These are phyloP conservation scores for Agriotes lineatus DNA, from an alignment of 2,888 invertebrate species.

Conservation along the genomic window DNA sequence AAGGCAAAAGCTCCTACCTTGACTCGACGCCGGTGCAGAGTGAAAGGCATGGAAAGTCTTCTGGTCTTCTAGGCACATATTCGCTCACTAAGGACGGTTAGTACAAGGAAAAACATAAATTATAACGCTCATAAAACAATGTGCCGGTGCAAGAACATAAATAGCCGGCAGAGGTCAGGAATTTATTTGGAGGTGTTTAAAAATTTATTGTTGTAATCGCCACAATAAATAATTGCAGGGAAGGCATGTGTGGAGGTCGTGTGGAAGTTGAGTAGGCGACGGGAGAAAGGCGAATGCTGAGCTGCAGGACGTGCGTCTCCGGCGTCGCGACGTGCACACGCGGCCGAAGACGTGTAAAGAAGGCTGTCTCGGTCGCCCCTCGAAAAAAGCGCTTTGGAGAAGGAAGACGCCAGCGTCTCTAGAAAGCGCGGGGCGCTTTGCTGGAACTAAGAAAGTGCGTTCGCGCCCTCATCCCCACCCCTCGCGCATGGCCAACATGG, in stretches of 20 bases:
- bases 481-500: conserved; percentile 63
- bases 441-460: conserved; percentile 58
- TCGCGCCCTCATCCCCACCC: conserved; percentile 50
- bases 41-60: conserved; percentile 10
- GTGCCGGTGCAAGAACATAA: conserved; percentile 17
- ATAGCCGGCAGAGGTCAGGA: conserved; percentile 11
- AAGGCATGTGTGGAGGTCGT: conserved; percentile 33
- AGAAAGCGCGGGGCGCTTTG: conserved; percentile 49
- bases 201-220: conserved; percentile 27
- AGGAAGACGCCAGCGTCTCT: conserved; percentile 52
- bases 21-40: not conserved
- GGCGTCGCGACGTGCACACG: conserved; percentile 56
- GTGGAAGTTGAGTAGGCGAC: conserved; percentile 49
- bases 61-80: conserved; percentile 29
- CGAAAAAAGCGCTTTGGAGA: conserved; percentile 38
- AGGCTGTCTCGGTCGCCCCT: conserved; percentile 26
- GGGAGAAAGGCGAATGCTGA: conserved; percentile 60
- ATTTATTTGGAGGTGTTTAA: conserved; percentile 34
- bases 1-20: not conserved
- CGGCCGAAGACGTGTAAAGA: conserved; percentile 32
- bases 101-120: conserved; percentile 20
- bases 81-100: conserved; percentile 34
- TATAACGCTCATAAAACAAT: conserved; percentile 23
- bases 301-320: conserved; percentile 53
- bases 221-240: conserved; percentile 27